Conservation (phyloP, 2,113 vertebrate species). For the Protobothrops flavoviridis region DNA sequence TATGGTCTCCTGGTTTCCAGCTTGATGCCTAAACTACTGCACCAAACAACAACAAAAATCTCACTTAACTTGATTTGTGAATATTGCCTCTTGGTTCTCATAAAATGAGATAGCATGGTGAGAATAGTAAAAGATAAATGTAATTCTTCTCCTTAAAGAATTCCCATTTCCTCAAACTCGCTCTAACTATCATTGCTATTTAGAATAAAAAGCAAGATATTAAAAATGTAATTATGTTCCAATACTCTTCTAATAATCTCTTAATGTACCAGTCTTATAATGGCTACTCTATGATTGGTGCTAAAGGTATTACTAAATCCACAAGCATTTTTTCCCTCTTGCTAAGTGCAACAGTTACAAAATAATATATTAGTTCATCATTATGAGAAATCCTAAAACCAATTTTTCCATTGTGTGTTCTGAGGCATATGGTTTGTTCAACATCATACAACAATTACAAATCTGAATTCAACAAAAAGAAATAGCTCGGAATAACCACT, state of each 20-base stretch:
- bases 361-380: slow-evolving; percentile 42
- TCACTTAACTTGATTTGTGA: not conserved
- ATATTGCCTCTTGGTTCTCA: not conserved
- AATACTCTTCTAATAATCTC: not conserved
- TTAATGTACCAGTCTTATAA: not conserved
- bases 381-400: slow-evolving; percentile 57
- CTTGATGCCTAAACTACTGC: not conserved
- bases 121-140: not conserved
- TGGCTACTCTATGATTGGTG: not conserved
- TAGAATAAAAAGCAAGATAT: not conserved
- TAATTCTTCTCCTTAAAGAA: not conserved
- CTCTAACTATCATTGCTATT: not conserved
- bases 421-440: slow-evolving; percentile 38
- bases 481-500: slow-evolving; percentile 40
- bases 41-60: not conserved
- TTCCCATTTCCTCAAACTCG: not conserved
- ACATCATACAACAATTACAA: slow-evolving; percentile 32
- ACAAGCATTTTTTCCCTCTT: not conserved
- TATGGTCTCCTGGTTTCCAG: not conserved
- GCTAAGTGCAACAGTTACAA: slow-evolving; percentile 54
- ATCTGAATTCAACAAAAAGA: slow-evolving; percentile 18
- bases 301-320: not conserved
- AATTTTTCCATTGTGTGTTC: slow-evolving; percentile 58
- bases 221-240: not conserved
- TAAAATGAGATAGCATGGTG: not conserved